Evolutionary conservation across 1,140 invertebrate species (phyloP), one percentile per base, ranked within the genome.

Genomic region (Calliphora vicina): DNA sequence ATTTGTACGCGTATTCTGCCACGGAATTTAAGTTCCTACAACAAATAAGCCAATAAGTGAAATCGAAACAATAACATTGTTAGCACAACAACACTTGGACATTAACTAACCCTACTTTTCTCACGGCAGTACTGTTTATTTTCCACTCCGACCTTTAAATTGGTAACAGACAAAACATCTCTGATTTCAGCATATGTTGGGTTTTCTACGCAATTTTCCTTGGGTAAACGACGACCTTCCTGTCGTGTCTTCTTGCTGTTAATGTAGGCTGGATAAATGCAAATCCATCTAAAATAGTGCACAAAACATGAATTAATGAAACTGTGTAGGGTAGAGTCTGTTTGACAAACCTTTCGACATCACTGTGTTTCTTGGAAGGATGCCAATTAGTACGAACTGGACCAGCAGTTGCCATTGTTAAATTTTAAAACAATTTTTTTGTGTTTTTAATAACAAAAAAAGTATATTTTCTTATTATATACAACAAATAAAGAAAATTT

Each of bases 181-280:
- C 95, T 93, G 74, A 99, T 99, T 91, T 99, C 98, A 87, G 96
- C 94, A 89, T 95, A 95, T 1, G 96, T 98, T 45, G 98, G 98
- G 92, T 99, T 98, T 84, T 99, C 97, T 2, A 99, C 95, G 89
- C 96, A 97, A 90, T 95, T 95, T 2, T 94, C 92, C 91, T 97
- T 97, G 8, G 95, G 91, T 26, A 99, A 91, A 85, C 95, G 94
- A 27, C 98, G 92, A 10, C 98, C 98, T 90, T 98, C 94, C 2
- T 95, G 95, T 35, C 96, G 88, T 0, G 97, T 97, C 91, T 97
- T 98, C 87, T 97, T 98, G 85, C 94, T 97, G 88, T 99, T 99
- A 25, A 99, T 92, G 86, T 99, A 99, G 0, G 97, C 95, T 61
- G 99, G 99, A 92, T 99, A 99, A 82, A 99, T 96, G 87, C 97